Conservation (phyloP, 1,140 invertebrate species). For the Diprion similis region DNA sequence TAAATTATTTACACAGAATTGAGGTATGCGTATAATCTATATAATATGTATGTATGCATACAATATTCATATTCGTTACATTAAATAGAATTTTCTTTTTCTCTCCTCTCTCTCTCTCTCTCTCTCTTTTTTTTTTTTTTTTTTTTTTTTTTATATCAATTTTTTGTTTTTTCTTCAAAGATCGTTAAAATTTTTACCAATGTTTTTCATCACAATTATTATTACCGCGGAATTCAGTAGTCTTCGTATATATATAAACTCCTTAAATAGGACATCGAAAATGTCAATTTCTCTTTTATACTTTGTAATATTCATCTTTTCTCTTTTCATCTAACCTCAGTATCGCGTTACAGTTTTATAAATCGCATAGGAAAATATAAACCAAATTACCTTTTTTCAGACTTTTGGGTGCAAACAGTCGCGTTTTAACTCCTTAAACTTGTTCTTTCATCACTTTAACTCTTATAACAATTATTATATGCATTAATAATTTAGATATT, state of each 20-base stretch:
- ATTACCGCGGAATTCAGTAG: neutral
- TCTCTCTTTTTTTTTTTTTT: neutral
- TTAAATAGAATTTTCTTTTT: neutral
- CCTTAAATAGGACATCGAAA: neutral
- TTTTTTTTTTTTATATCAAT: neutral
- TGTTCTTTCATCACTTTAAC: conserved; percentile 21
- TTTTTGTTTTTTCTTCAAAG: neutral
- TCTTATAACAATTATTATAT: conserved; percentile 17
- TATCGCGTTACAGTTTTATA: conserved; percentile 12
- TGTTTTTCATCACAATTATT: neutral
- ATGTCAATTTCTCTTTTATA: neutral
- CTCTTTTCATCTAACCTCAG: neutral
- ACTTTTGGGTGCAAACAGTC: conserved; percentile 33
- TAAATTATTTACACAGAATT: conserved; percentile 25
- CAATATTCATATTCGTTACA: neutral
- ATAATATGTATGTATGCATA: neutral
- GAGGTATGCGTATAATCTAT: conserved; percentile 3
- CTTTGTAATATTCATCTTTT: neutral
- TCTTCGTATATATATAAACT: neutral
- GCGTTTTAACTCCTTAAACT: neutral
- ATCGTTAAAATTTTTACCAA: neutral
- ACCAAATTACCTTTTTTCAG: conserved; percentile 32
- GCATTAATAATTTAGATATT: conserved; percentile 31
- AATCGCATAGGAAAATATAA: conserved; percentile 37
- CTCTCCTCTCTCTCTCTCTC: neutral